Percentiles rank a stretch among this genome's conserved stretches.
Evolutionary conservation across 2,797 vertebrate species (phyloP).

Genomic region (Galagoides demidoff): DNA sequence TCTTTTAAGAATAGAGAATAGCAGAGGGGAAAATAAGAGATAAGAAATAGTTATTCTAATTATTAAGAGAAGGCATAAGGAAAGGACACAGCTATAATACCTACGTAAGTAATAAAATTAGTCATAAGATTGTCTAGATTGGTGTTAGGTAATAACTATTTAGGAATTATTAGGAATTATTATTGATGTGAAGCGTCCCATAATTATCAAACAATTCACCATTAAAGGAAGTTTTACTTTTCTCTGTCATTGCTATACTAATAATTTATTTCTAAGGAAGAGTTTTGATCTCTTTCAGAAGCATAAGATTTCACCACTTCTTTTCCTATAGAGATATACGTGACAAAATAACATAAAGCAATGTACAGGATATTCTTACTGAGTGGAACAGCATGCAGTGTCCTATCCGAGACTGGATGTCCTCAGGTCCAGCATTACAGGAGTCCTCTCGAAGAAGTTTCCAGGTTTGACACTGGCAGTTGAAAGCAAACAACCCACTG

Average conservation of each 20-base stretch:
- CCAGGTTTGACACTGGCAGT: constrained; percentile 86
- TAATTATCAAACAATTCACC: neutral
- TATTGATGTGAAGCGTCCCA: neutral
- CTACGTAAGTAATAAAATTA: neutral
- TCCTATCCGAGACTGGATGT: constrained; percentile 98
- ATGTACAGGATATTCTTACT: constrained; percentile 86
- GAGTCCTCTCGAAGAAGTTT: constrained; percentile 98
- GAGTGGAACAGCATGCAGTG: constrained; percentile 99
- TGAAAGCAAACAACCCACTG: constrained; percentile 69
- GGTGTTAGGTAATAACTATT: neutral
- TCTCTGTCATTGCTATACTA: neutral
- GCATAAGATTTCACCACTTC: constrained; percentile 52
- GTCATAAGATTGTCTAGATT: neutral
- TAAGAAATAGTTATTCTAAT: neutral
- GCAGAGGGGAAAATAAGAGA: neutral
- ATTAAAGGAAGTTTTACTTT: neutral
- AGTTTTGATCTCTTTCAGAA: neutral
- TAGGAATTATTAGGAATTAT: constrained; percentile 12
- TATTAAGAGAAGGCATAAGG: neutral
- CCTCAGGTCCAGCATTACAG: constrained; percentile 96
- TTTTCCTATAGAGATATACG: constrained; percentile 54
- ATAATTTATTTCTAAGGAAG: constrained; percentile 43
- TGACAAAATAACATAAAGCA: constrained; percentile 63
- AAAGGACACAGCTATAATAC: neutral
- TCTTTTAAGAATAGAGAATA: constrained; percentile 18